Evolutionary conservation across 1,140 invertebrate genomes (phyloP), one percentile per base, ranked within the genome.

Genomic region (Tetramorium parvispinum): DNA sequence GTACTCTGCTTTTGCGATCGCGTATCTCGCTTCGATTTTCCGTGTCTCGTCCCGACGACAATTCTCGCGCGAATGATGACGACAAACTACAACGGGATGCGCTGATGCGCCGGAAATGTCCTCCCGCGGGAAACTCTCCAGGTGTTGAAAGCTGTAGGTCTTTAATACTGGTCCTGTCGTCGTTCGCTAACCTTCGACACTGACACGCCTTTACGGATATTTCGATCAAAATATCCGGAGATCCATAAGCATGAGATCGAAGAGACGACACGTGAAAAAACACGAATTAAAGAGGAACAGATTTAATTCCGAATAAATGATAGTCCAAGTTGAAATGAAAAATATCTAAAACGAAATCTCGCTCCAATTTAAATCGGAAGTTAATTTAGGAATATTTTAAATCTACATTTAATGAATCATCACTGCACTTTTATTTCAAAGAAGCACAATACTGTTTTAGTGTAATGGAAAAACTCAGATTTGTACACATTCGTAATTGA

Each of bases 91-190:
- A 87, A 89, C 79, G 57, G 85, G 57, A 87, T 77, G 68, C 68
- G 85, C n/a, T 40, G 49, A 61, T 55, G 85, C 51, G 43, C 61
- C 82, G 21, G 71, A 83, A 77, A 85, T 85, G 43, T 55, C 40
- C 66, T 66, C 82, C 55, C 76, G 21, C 53, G 88, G 86, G 88
- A 90, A 87, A 81, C 63, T 88, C 70, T 11, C 32, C 88, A 89
- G 65, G 21, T 66, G 87, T 27, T 68, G 68, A 53, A 43, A 82
- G 59, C 27, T 81, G 61, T 49, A 32, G 40, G 86, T 32, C 66
- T 79, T 24, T 55, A 65, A 90, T 66, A 85, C 59, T 21, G 59
- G 32, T 7, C 75, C 55, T 32, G 55, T 78, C 78, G 73, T 78
- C 18, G 85, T 59, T 85, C 43, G 66, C 79, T 85, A 81, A 85